These are phyloP conservation scores for Macrostomum lignano DNA, from an alignment of 1,140 invertebrate species.

Conservation along the genomic window DNA sequence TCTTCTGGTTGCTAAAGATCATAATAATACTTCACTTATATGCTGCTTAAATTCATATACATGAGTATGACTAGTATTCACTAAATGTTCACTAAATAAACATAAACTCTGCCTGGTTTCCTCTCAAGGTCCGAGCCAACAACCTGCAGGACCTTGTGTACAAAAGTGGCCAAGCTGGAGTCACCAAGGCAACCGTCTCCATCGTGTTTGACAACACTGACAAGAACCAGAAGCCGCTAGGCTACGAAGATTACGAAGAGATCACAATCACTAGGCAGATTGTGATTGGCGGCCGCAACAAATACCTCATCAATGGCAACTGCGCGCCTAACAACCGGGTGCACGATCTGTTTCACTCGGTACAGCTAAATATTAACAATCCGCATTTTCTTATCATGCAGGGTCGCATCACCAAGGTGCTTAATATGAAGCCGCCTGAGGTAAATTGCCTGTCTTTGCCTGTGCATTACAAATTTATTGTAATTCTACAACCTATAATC, in stretches of 20 bases:
- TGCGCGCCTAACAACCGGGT: slow-evolving; percentile 62
- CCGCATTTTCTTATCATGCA: slow-evolving; percentile 99
- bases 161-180: slow-evolving; percentile 78
- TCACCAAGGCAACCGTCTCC: slow-evolving; percentile 77
- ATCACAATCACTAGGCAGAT: slow-evolving; percentile 68
- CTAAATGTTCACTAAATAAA: too few relatives aligned
- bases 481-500: too few relatives aligned
- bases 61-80: too few relatives aligned
- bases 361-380: slow-evolving; percentile 93
- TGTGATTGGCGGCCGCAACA: slow-evolving; percentile 40
- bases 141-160: slow-evolving; percentile 78
- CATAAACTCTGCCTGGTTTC: too few relatives aligned
- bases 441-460: slow-evolving; percentile 31
- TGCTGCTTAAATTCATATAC: too few relatives aligned
- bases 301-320: slow-evolving; percentile 75
- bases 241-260: slow-evolving; percentile 67
- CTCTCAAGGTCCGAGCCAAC: slow-evolving; percentile 59
- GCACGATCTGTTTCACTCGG: slow-evolving; percentile 70
- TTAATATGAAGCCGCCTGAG: slow-evolving; percentile 93
- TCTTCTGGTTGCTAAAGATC: too few relatives aligned
- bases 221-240: slow-evolving; percentile 49
- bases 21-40: too few relatives aligned
- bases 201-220: slow-evolving; percentile 79
- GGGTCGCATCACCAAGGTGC: slow-evolving; percentile 87
- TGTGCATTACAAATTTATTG: too few relatives aligned